Conservation (phyloP, 2,113 vertebrate genomes). For the Petaurus breviceps region DNA sequence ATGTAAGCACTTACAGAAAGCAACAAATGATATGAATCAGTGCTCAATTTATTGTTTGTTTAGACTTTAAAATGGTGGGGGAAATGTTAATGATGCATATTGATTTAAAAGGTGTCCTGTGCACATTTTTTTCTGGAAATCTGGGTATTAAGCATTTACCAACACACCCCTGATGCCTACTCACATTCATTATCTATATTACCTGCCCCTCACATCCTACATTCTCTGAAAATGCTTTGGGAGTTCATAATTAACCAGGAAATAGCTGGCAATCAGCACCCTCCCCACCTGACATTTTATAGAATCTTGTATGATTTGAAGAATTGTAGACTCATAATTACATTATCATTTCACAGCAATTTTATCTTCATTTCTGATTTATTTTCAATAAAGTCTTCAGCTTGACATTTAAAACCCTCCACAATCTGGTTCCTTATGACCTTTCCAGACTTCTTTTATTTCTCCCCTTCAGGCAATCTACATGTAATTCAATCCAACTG, state of each 20-base stretch:
- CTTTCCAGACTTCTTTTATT: background rate
- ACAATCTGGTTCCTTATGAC: background rate
- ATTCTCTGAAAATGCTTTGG: background rate
- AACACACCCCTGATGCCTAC: background rate
- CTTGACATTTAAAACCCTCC: background rate
- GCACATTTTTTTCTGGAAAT: background rate
- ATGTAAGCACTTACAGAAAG: background rate
- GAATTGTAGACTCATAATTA: background rate
- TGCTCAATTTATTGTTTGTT: background rate
- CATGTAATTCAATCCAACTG: background rate
- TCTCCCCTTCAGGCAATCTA: background rate
- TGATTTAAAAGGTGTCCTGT: too few relatives aligned
- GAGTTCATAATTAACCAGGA: background rate
- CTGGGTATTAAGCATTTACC: background rate
- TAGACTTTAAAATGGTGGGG: too few relatives aligned
- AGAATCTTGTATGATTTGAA: background rate
- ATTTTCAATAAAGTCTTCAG: background rate
- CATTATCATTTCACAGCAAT: background rate
- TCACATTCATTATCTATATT: background rate
- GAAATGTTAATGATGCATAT: too few relatives aligned
- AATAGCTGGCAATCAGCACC: background rate
- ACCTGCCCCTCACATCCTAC: background rate
- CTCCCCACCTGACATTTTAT: background rate
- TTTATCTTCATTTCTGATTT: background rate
- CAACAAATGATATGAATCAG: background rate